phyloP scores from a whole-genome alignment of 2,888 invertebrate species.

The Cheilosia scutellata region DNA sequence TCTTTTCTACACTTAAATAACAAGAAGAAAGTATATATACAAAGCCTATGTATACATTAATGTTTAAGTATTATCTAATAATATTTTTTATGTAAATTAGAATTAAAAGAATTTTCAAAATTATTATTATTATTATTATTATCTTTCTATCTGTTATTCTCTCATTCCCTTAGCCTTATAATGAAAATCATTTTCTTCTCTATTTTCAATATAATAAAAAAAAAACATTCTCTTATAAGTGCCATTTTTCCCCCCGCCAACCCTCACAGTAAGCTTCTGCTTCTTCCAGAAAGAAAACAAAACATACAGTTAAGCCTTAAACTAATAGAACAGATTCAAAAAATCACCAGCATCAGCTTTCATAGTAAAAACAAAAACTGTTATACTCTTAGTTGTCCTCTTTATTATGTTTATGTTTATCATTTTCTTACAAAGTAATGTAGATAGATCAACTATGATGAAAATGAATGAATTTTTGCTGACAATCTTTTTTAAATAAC shows the following conservation, averaged over 20 bases:
- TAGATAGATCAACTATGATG: constrained; percentile 73
- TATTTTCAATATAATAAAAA: constrained; percentile 38
- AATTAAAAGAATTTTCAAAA: constrained; percentile 51
- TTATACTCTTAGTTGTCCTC: constrained; percentile 40
- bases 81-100: constrained; percentile 73
- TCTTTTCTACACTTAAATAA: constrained; percentile 38
- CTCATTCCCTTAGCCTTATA: constrained; percentile 67
- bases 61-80: constrained; percentile 73
- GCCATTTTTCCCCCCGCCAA: constrained; percentile 67
- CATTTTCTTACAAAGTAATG: constrained; percentile 57
- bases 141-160: constrained; percentile 58
- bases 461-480: constrained; percentile 64
- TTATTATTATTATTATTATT: constrained; percentile 33
- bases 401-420: constrained; percentile 29
- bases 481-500: constrained; percentile 64
- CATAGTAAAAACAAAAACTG: constrained; percentile 1
- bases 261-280: constrained; percentile 20
- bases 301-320: constrained; percentile 24
- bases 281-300: constrained; percentile 12
- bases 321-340: background rate
- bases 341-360: background rate
- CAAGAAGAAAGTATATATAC: constrained; percentile 56
- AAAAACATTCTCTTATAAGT: constrained; percentile 71
- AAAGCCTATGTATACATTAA: constrained; percentile 70
- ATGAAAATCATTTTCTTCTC: constrained; percentile 41